A percentile compares a stretch with the other conserved stretches of the same genome.
phyloP scores from a whole-genome alignment of 2,888 invertebrate species.

The Aspidiotus destructor region DNA sequence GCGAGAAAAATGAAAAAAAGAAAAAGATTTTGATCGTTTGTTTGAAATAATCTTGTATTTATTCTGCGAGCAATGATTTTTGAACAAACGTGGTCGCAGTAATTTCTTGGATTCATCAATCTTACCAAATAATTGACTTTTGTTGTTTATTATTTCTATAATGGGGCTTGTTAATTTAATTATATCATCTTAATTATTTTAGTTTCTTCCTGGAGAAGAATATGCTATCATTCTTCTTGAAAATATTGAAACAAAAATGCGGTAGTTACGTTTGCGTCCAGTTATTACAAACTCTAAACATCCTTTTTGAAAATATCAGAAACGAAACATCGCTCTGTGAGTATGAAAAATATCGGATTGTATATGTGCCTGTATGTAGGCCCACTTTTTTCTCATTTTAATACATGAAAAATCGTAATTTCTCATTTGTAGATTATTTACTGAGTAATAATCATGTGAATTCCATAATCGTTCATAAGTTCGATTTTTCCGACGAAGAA shows the following conservation, averaged over 20 bases:
- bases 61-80: not conserved
- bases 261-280: slow-evolving; percentile 97
- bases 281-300: slow-evolving; percentile 92
- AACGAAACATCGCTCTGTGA: slow-evolving; percentile 98
- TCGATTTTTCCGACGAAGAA: slow-evolving; percentile 99
- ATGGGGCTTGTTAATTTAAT: too few relatives aligned
- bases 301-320: slow-evolving; percentile 96
- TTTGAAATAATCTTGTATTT: too few relatives aligned
- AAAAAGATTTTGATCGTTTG: too few relatives aligned
- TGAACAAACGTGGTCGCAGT: too few relatives aligned
- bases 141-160: too few relatives aligned
- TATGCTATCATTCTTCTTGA: slow-evolving; percentile 94
- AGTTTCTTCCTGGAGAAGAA: slow-evolving; percentile 99
- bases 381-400: not conserved
- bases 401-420: not conserved
- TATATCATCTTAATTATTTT: slow-evolving; percentile 34
- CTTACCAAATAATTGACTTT: too few relatives aligned
- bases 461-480: slow-evolving; percentile 97
- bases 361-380: not conserved
- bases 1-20: too few relatives aligned
- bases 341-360: slow-evolving; percentile 43
- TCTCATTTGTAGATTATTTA: slow-evolving; percentile 75
- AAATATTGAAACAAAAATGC: slow-evolving; percentile 95
- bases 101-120: too few relatives aligned
- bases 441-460: slow-evolving; percentile 99